Evolutionary conservation across 1,140 invertebrate species (phyloP), one percentile per base, ranked within the genome.

Genomic region (Drosophila yakuba): DNA sequence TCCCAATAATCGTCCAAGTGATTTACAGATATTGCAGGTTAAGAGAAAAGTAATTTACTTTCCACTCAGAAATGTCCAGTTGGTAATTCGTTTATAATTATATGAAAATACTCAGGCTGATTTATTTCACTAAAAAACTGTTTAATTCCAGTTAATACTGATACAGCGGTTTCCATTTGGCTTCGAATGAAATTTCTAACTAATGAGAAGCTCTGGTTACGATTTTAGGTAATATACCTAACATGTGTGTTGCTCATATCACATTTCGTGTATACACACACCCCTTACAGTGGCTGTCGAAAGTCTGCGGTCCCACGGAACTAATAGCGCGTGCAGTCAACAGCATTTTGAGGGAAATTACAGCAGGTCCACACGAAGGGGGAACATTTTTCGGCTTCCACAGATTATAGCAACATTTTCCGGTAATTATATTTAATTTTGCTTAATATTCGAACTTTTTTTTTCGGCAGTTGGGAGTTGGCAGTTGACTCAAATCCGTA

Each of bases 391-490:
- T 59, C 11, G 36, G 52, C 39, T 68, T 44, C 57, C 58, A 38
- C 58, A 68, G 52, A 64, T 69, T 69, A 41, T 66, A 69, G 32
- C 54, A 63, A 88, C 80, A 84, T 90, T 90, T 89, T 89, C 84
- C 84, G 85, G 84, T 90, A 90, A 89, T 89, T 89, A 89, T 84
- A 75, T 62, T 85, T 84, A 88, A 88, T 89, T 88, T 88, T 60
- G 35, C 68, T 76, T 71, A 68, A 88, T 89, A 89, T 80, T 88
- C 79, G 71, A 76, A 41, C 43, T 47, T 54, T 72, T 52, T 41
- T 44, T 45, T 73, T 64, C 48, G 68, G 50, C 45, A 57, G 61
- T 63, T 45, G 35, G 20, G 20, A 20, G 20, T 20, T 54, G 68
- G 50, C 45, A 57, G 61, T 63, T 45, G 35, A 67, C 59, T 67